Evolutionary conservation across 2,888 invertebrate genomes (phyloP).

Genomic region (Flexamia atlantica): DNA sequence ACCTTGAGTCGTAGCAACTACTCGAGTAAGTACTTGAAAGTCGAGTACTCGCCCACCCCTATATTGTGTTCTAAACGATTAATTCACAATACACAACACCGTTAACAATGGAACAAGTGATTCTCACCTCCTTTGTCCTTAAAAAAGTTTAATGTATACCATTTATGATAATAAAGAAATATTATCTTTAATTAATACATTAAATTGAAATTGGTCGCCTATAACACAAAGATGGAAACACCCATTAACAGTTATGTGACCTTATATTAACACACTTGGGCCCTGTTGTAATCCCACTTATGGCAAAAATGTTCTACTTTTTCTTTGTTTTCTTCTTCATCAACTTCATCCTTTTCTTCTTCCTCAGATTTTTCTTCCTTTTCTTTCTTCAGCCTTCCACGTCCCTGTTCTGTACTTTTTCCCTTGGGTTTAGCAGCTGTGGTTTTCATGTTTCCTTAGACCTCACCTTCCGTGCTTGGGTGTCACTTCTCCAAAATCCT

Average conservation of each 20-base stretch:
- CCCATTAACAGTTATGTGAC: slow-evolving; percentile 36
- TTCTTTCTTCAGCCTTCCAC: slow-evolving; percentile 46
- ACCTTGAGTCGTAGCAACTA: too few relatives aligned
- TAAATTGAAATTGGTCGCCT: slow-evolving; percentile 34
- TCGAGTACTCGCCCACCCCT: too few relatives aligned
- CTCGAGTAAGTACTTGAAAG: too few relatives aligned
- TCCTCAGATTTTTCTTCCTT: slow-evolving; percentile 52
- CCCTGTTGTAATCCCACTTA: neutral
- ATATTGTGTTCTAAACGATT: too few relatives aligned
- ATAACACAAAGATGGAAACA: slow-evolving; percentile 29
- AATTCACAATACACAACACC: slow-evolving; percentile 32
- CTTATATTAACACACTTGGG: slow-evolving; percentile 20
- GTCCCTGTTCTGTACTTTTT: slow-evolving; percentile 26
- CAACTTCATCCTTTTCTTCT: slow-evolving; percentile 44
- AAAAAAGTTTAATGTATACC: neutral
- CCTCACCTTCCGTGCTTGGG: too few relatives aligned
- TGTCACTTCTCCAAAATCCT: too few relatives aligned
- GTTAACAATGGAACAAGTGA: neutral
- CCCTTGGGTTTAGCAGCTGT: too few relatives aligned
- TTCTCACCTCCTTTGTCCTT: neutral
- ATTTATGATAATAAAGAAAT: slow-evolving; percentile 39
- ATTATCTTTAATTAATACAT: neutral
- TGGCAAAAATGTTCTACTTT: neutral
- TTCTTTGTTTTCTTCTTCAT: slow-evolving; percentile 46
- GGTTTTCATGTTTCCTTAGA: too few relatives aligned